A percentile compares a stretch with the other conserved stretches of the same genome.
Evolutionary conservation across 2,113 vertebrate genomes (phyloP).

Genomic region (Pycnonotus jocosus): DNA sequence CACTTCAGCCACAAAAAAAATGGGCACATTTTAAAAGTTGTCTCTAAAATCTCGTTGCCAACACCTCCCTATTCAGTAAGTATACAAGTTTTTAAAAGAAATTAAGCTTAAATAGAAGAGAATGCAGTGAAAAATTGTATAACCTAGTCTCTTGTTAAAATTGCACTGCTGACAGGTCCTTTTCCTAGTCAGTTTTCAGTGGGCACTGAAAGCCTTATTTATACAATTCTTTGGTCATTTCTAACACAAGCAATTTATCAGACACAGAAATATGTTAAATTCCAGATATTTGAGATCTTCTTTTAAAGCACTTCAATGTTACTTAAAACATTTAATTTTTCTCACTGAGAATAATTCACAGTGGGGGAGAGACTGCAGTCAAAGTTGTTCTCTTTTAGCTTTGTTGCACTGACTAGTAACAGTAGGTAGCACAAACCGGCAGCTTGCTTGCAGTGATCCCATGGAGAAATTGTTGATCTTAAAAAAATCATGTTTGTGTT

Average conservation of each 20-base stretch:
- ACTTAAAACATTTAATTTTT: neutral
- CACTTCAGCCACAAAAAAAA: constrained; percentile 82
- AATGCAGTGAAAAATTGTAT: neutral
- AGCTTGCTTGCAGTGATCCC: neutral
- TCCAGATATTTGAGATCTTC: neutral
- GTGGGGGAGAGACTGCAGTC: neutral
- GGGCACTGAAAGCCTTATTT: neutral
- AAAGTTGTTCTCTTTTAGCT: neutral
- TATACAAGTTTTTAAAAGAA: constrained; percentile 52
- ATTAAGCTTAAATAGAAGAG: neutral
- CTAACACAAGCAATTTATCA: neutral
- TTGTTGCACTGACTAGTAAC: neutral
- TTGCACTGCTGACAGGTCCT: neutral
- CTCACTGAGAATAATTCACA: neutral
- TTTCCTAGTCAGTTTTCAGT: neutral
- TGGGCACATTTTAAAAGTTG: constrained; percentile 88
- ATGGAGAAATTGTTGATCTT: neutral
- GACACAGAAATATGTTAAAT: neutral
- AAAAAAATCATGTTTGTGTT: neutral
- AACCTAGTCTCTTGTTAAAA: neutral
- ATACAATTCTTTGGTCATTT: neutral
- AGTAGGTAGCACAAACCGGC: constrained; percentile 12
- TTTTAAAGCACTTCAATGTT: neutral
- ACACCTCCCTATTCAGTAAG: constrained; percentile 97
- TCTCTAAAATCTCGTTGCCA: constrained; percentile 94